Evolutionary conservation across 2,797 vertebrate genomes (phyloP).

Genomic region (Stomatorhinus walkeri): DNA sequence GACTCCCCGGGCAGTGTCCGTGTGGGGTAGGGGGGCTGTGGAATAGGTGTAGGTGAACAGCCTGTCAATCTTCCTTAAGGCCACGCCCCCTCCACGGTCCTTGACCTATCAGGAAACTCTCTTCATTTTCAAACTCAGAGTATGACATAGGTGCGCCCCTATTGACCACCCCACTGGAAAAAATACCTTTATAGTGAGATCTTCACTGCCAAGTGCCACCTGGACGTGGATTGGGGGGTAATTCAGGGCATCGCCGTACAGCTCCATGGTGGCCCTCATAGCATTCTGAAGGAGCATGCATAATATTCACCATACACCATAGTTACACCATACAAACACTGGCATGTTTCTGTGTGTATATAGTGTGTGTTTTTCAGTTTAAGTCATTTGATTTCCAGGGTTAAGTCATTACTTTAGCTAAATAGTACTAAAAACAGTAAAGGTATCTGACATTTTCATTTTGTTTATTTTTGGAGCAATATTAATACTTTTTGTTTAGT

Average conservation of each 20-base stretch:
- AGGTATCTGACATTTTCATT: neutral
- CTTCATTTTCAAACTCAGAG: neutral
- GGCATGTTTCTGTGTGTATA: neutral
- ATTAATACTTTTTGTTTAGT: neutral
- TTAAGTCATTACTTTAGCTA: neutral
- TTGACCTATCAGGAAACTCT: conserved; percentile 66
- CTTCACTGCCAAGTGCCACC: conserved; percentile 77
- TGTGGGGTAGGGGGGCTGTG: conserved; percentile 82
- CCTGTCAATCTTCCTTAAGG: conserved; percentile 89
- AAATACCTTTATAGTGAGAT: conserved; percentile 86
- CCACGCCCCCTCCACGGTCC: conserved; percentile 90
- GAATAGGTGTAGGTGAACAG: conserved; percentile 98
- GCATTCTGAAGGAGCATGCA: conserved; percentile 71
- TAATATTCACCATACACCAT: neutral
- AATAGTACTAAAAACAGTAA: neutral
- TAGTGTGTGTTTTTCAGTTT: neutral
- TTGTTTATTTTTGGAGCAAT: neutral
- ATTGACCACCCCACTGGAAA: neutral
- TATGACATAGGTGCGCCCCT: neutral
- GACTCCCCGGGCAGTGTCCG: conserved; percentile 71
- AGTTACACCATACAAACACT: neutral
- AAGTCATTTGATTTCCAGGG: neutral
- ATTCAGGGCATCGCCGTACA: conserved; percentile 69
- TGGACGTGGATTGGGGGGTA: conserved; percentile 78
- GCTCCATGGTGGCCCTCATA: conserved; percentile 96